Evolutionary conservation across 2,797 vertebrate species (phyloP).

Genomic region (Enoplosus armatus): DNA sequence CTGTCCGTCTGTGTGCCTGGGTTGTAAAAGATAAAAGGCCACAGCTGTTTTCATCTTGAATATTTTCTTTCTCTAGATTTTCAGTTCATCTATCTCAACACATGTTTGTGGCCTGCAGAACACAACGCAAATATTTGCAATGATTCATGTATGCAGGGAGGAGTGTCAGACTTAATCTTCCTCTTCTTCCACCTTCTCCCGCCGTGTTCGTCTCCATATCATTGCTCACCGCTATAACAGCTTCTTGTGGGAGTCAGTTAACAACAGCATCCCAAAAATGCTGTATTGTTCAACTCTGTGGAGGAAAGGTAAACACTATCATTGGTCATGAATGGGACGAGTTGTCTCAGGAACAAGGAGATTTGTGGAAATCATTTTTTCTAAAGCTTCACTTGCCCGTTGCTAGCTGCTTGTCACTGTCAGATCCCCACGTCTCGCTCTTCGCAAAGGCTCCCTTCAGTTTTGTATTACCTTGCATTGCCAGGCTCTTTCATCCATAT

Average conservation of each 20-base stretch:
- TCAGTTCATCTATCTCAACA: slow-evolving; percentile 5
- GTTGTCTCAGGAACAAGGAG: slow-evolving; percentile 35
- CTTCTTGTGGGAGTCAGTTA: slow-evolving; percentile 42
- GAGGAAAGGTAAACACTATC: slow-evolving; percentile 40
- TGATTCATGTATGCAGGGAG: slow-evolving; percentile 6
- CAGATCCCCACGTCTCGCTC: neutral
- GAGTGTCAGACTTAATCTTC: slow-evolving; percentile 24
- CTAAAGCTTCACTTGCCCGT: slow-evolving; percentile 2
- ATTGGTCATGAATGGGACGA: slow-evolving; percentile 37
- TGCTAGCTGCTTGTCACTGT: slow-evolving; percentile 28
- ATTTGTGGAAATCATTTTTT: slow-evolving; percentile 43
- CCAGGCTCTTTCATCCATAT: slow-evolving; percentile 49
- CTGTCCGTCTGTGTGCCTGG: neutral
- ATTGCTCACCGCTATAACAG: slow-evolving; percentile 22
- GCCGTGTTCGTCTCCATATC: slow-evolving; percentile 31
- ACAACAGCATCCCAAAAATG: slow-evolving; percentile 11
- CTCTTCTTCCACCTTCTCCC: slow-evolving; percentile 17
- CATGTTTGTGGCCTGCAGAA: neutral
- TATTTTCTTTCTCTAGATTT: slow-evolving; percentile 12
- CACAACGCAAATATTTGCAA: slow-evolving; percentile 21
- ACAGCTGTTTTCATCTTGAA: neutral
- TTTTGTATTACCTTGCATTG: slow-evolving; percentile 17
- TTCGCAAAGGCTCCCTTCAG: slow-evolving; percentile 6
- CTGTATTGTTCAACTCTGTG: slow-evolving; percentile 28
- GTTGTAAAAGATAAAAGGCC: slow-evolving; percentile 18